Evolutionary conservation across 2,113 vertebrate species (phyloP).

Genomic region (Peromyscus polionotus): DNA sequence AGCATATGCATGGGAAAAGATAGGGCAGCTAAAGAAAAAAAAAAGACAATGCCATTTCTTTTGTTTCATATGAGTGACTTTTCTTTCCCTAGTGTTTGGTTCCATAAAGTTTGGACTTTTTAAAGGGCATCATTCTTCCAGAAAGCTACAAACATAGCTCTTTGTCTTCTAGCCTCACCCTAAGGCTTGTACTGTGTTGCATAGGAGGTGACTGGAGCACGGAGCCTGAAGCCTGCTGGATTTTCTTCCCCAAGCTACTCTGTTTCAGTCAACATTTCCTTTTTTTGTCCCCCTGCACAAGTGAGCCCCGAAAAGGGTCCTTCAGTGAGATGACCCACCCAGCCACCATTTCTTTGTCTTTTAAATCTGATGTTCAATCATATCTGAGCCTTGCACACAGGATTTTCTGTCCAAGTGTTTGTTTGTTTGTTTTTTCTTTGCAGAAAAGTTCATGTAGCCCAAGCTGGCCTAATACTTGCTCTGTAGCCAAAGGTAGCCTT

Average conservation of each 20-base stretch:
- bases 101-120: neutral
- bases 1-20: neutral
- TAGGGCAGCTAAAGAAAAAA: neutral
- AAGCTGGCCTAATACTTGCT: neutral
- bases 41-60: neutral
- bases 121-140: constrained; percentile 3
- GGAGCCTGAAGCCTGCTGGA: neutral
- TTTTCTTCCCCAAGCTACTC: neutral
- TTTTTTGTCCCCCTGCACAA: neutral
- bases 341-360: neutral
- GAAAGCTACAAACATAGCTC: neutral
- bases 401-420: neutral
- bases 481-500: neutral
- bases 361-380: constrained; percentile 13
- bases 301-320: neutral
- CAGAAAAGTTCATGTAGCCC: neutral
- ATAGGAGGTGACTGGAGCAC: neutral
- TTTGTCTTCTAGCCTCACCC: neutral
- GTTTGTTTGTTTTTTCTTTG: neutral
- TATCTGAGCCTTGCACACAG: neutral
- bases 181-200: neutral
- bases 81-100: constrained; percentile 32
- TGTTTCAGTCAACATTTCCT: neutral
- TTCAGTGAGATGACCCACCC: neutral
- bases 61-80: constrained; percentile 11